phyloP scores from a whole-genome alignment of 2,888 invertebrate species.

The Eupsilia transversa region DNA sequence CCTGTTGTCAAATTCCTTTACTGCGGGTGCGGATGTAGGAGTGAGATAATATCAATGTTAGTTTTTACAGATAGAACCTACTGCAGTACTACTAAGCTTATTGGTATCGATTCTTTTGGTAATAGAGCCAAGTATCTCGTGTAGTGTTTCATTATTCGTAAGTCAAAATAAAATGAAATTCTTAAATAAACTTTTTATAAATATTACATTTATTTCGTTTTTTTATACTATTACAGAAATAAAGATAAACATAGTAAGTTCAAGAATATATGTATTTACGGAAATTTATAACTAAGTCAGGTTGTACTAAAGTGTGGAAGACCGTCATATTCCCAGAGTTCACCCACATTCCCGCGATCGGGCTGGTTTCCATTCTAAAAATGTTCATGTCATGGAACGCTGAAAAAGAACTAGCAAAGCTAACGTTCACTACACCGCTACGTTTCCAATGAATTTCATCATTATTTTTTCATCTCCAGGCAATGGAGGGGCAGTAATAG shows the following conservation, averaged over 20 bases:
- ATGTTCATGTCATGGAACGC: slow-evolving; percentile 41
- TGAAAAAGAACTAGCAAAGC: slow-evolving; percentile 27
- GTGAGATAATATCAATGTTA: not conserved
- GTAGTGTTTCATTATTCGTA: not conserved
- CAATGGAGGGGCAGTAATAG: not conserved
- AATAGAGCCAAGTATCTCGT: not conserved
- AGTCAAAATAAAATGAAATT: too few relatives aligned
- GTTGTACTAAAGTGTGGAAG: not conserved
- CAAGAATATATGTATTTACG: not conserved
- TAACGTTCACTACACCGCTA: slow-evolving; percentile 20
- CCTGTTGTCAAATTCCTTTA: not conserved
- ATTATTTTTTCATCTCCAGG: slow-evolving; percentile 11
- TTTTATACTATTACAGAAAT: too few relatives aligned
- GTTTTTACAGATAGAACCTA: not conserved
- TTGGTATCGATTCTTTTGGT: not conserved
- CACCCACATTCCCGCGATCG: slow-evolving; percentile 17
- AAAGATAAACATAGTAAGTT: not conserved
- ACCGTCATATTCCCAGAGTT: not conserved
- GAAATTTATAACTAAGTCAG: not conserved
- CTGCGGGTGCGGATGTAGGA: too few relatives aligned
- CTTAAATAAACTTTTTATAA: too few relatives aligned
- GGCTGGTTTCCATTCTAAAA: slow-evolving; percentile 38
- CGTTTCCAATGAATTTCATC: slow-evolving; percentile 3
- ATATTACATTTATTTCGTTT: too few relatives aligned
- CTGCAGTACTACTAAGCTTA: too few relatives aligned